A percentile compares a stretch with the other conserved stretches of the same genome.
These are phyloP conservation scores for Platycheirus albimanus DNA, from an alignment of 2,888 invertebrate genomes.

Conservation along the genomic window DNA sequence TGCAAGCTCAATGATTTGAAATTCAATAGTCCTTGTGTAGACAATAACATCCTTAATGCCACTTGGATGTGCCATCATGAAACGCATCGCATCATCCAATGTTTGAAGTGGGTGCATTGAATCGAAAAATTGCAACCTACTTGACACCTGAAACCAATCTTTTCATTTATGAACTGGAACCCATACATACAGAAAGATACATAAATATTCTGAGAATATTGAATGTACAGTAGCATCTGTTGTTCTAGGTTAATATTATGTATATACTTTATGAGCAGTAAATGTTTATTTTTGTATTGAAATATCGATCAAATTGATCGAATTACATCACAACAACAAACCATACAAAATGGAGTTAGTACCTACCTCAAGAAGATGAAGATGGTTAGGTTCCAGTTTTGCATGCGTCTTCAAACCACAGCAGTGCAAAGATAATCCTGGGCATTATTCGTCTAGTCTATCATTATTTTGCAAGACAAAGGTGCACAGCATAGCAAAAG, in stretches of 20 bases:
- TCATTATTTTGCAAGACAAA: slow-evolving; percentile 15
- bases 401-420: slow-evolving; percentile 13
- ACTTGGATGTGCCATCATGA: slow-evolving; percentile 17
- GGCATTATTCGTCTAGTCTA: slow-evolving; percentile 41
- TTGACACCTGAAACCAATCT: slow-evolving; percentile 63
- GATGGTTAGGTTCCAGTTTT: neutral
- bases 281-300: slow-evolving; percentile 45
- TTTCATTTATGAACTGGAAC: no score
- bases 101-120: slow-evolving; percentile 41
- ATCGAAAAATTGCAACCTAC: slow-evolving; percentile 46
- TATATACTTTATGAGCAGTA: slow-evolving; percentile 37
- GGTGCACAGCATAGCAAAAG: neutral
- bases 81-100: slow-evolving; percentile 24
- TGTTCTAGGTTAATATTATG: slow-evolving; percentile 31
- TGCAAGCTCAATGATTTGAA: slow-evolving; percentile 29
- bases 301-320: slow-evolving; percentile 66
- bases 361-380: neutral
- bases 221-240: slow-evolving; percentile 58
- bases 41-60: slow-evolving; percentile 35
- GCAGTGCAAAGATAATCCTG: slow-evolving; percentile 18
- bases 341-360: slow-evolving; percentile 3
- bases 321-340: slow-evolving; percentile 47
- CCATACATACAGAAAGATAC: no score
- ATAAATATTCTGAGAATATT: no score
- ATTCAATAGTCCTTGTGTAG: slow-evolving; percentile 18